phyloP scores from a whole-genome alignment of 2,113 vertebrate genomes.

The Trematomus loennbergii region DNA sequence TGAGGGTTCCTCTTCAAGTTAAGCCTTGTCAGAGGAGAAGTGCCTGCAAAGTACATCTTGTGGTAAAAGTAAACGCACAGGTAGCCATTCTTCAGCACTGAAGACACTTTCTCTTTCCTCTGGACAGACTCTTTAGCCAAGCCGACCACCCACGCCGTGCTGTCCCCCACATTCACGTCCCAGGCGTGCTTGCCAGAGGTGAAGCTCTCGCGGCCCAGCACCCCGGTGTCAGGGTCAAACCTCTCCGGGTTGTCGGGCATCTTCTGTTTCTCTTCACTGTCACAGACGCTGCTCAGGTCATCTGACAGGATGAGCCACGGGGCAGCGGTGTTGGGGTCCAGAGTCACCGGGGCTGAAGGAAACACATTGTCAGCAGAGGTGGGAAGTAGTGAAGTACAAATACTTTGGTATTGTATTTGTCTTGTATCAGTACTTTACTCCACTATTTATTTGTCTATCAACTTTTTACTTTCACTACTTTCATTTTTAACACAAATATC shows the following conservation, averaged over 20 bases:
- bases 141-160: conserved; percentile 77
- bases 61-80: conserved; percentile 79
- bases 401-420: too few species aligned
- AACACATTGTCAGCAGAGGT: conserved; percentile 29
- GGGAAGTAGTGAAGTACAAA: too few species aligned
- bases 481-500: too few species aligned
- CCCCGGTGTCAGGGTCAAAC: conserved; percentile 73
- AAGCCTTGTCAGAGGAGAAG: conserved; percentile 73
- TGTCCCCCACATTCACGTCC: conserved; percentile 78
- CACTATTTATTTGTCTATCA: too few species aligned
- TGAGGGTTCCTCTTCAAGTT: conserved; percentile 64
- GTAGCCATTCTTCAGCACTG: conserved; percentile 76
- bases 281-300: conserved; percentile 69
- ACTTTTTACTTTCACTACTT: too few species aligned
- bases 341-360: conserved; percentile 73
- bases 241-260: conserved; percentile 79
- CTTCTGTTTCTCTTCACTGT: conserved; percentile 71
- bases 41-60: conserved; percentile 81
- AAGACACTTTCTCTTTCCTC: conserved; percentile 76
- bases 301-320: conserved; percentile 80
- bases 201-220: conserved; percentile 72
- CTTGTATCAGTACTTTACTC: too few species aligned
- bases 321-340: conserved; percentile 80
- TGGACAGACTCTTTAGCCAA: conserved; percentile 73
- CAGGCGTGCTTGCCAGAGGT: conserved; percentile 69